Conservation (phyloP, 2,113 vertebrate genomes). For the Scopus umbretta region DNA sequence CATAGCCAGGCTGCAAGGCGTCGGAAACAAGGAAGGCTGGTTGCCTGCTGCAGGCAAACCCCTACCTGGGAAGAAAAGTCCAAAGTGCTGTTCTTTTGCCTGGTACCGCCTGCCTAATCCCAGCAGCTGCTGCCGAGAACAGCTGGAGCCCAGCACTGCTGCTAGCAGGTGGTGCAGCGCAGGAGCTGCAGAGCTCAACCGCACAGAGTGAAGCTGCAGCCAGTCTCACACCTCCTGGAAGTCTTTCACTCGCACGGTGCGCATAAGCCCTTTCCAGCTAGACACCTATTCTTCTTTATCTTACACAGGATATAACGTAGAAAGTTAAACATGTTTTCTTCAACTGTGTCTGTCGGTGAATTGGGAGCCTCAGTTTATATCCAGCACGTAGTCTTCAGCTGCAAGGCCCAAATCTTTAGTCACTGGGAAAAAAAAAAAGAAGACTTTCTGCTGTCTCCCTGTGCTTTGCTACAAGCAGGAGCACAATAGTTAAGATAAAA, state of each 20-base stretch:
- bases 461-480: background rate
- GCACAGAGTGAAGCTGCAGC: background rate
- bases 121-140: background rate
- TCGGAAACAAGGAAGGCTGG: background rate
- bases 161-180: background rate
- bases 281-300: background rate
- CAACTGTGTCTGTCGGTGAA: background rate
- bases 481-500: background rate
- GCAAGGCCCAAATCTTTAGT: background rate
- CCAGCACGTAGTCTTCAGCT: background rate
- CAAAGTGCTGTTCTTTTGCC: background rate
- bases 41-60: background rate
- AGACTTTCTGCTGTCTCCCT: background rate
- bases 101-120: background rate
- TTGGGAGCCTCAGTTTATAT: background rate
- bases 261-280: background rate
- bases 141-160: background rate
- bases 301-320: background rate
- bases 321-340: background rate
- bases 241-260: background rate
- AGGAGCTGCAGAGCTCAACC: background rate
- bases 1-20: too few species aligned
- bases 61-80: background rate
- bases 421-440: background rate
- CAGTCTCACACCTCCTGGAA: background rate